Conservation (phyloP, 2,797 vertebrate genomes). For the Onychomys arenicola region DNA sequence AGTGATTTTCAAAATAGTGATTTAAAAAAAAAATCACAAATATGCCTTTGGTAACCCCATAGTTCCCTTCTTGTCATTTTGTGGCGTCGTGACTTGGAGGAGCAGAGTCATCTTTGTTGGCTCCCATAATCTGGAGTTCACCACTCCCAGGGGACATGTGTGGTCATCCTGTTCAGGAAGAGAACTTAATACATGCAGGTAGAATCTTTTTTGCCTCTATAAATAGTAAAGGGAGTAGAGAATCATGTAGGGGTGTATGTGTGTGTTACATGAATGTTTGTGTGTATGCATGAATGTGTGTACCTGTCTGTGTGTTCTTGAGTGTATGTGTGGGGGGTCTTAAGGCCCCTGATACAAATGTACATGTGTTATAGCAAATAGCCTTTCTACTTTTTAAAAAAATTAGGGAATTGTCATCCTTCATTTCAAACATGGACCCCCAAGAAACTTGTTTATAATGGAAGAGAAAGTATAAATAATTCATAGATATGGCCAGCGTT, state of each 20-base stretch:
- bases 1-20: not conserved
- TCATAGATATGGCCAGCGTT: not conserved
- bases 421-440: constrained; percentile 23
- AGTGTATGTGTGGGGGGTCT: fast-evolving
- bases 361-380: not conserved
- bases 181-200: not conserved
- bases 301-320: not conserved
- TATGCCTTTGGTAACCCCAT: not conserved
- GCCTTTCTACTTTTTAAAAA: not conserved
- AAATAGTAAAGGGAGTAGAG: not conserved
- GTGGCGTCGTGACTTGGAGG: not conserved
- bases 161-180: not conserved
- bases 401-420: not conserved
- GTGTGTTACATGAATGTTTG: too few relatives aligned
- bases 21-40: not conserved
- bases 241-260: fast-evolving
- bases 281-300: not conserved
- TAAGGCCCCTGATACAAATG: not conserved
- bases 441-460: constrained; percentile 11
- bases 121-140: not conserved
- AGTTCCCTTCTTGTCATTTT: not conserved
- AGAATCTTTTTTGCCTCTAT: not conserved
- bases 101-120: not conserved
- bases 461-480: not conserved
- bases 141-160: not conserved